Base-by-base conservation (phyloP, 1,140 invertebrate genomes). In the Atta cephalotes region DNA sequence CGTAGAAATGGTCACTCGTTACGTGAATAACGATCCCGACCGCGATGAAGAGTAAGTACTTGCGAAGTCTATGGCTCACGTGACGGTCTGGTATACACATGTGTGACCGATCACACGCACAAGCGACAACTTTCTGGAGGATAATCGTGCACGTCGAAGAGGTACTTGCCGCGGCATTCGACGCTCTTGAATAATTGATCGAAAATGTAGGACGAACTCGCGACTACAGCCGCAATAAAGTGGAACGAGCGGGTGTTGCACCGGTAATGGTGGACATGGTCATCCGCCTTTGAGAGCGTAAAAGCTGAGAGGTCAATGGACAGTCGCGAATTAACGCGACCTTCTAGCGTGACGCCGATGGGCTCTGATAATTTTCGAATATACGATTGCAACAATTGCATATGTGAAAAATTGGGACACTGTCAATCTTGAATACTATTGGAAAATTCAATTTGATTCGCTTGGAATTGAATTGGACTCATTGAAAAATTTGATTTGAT, bases 141-240 rank as follows among this genome's bases (percentile, higher is more conserved):
- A 49, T 72, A 87, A 76, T 87, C 82, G 49, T 3, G 68, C 21
- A 62, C 12, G 25, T 25, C 16, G 60, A 63, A 25, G 58, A 21
- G 21, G 28, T 28, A 71, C 39, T 82, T 62, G 80, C 35, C 25
- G 53, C 31, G 88, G 35, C 81, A 89, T 71, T 76, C 72, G 71
- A 77, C 45, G 58, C 51, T 56, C 45, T 62, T 93, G 90, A 93
- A 93, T 93, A 89, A 93, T 93, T 92, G 85, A 92, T 92, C 80
- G 68, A 77, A 85, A 87, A 92, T 92, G 89, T 92, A 85, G 91
- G 88, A 88, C 92, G 87, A 93, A 93, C 91, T 93, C 87, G 90
- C 87, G 92, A 92, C 81, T 72, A 49, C 68, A 31, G 86, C 71
- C 53, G 45, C 21, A 18, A 31, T 74, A 78, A 92, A 92, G 76